Conservation (phyloP, 2,888 invertebrate genomes). For the Diaphora mendica region DNA sequence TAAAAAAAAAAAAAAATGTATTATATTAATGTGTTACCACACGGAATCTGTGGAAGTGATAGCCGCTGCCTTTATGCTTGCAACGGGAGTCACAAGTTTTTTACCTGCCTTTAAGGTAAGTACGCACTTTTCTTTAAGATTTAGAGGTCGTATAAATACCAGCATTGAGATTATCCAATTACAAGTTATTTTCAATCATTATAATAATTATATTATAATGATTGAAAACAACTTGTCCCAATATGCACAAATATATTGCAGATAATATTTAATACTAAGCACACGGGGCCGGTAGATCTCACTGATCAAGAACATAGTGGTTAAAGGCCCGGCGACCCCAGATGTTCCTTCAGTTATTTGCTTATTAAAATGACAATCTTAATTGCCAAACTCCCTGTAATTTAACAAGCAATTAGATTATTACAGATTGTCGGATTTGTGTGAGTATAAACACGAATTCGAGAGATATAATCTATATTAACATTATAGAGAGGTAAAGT, state of each 20-base stretch:
- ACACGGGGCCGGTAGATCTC: background rate
- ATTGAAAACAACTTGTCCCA: background rate
- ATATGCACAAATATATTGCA: background rate
- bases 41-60: too few relatives aligned
- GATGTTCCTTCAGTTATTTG: conserved; percentile 35
- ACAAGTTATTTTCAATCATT: too few relatives aligned
- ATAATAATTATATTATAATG: background rate
- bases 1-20: too few relatives aligned
- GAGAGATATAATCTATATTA: conserved; percentile 2
- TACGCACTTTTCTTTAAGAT: too few relatives aligned
- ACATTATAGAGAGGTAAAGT: background rate
- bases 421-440: conserved; percentile 27
- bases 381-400: conserved; percentile 38
- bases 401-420: conserved; percentile 41
- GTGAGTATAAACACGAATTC: background rate
- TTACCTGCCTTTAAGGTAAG: too few relatives aligned
- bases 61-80: too few relatives aligned
- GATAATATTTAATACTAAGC: background rate
- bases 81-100: too few relatives aligned
- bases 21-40: too few relatives aligned
- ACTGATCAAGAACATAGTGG: background rate
- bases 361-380: conserved; percentile 47
- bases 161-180: too few relatives aligned
- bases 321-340: background rate
- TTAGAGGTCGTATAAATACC: background rate